These are phyloP conservation scores for Takifugu ocellatus DNA, from an alignment of 2,797 vertebrate species.

Conservation along the genomic window DNA sequence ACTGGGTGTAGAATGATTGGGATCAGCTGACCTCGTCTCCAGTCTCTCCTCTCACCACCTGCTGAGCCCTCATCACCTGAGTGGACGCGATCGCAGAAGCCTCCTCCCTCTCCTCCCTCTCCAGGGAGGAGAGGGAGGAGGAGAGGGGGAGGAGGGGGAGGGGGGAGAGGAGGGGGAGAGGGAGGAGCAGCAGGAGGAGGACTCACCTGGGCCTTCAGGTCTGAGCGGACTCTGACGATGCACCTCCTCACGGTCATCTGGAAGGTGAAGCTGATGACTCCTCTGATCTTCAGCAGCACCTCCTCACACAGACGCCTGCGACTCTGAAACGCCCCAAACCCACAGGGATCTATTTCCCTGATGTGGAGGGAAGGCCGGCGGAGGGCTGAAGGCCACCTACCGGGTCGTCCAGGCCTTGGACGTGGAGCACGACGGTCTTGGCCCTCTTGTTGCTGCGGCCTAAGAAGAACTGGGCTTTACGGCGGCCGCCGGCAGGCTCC, in stretches of 20 bases:
- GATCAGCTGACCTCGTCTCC: slow-evolving; percentile 84
- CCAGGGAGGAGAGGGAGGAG: no score
- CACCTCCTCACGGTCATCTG: slow-evolving; percentile 91
- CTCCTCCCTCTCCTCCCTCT: no score
- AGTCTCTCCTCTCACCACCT: slow-evolving; percentile 86
- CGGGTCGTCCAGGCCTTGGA: slow-evolving; percentile 89
- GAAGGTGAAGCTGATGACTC: slow-evolving; percentile 95
- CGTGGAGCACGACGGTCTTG: slow-evolving; percentile 89
- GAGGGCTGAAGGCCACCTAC: slow-evolving; percentile 64
- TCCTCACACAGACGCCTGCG: slow-evolving; percentile 88
- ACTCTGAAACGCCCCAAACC: slow-evolving; percentile 61
- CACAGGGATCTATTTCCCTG: no score
- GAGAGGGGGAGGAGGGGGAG: no score
- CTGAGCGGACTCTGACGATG: slow-evolving; percentile 87
- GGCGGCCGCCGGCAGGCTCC: slow-evolving; percentile 76
- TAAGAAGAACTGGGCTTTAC: slow-evolving; percentile 90
- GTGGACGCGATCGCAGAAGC: slow-evolving; percentile 89
- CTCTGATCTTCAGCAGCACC: slow-evolving; percentile 89
- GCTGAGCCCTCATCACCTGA: slow-evolving; percentile 90
- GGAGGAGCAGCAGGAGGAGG: background rate
- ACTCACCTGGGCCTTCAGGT: slow-evolving; percentile 90
- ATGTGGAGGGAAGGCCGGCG: no score
- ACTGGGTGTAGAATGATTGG: no score
- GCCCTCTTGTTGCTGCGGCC: slow-evolving; percentile 91
- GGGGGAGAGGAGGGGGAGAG: no score